phyloP scores from a whole-genome alignment of 2,888 invertebrate genomes.

The Lasioglossum zephyrum region DNA sequence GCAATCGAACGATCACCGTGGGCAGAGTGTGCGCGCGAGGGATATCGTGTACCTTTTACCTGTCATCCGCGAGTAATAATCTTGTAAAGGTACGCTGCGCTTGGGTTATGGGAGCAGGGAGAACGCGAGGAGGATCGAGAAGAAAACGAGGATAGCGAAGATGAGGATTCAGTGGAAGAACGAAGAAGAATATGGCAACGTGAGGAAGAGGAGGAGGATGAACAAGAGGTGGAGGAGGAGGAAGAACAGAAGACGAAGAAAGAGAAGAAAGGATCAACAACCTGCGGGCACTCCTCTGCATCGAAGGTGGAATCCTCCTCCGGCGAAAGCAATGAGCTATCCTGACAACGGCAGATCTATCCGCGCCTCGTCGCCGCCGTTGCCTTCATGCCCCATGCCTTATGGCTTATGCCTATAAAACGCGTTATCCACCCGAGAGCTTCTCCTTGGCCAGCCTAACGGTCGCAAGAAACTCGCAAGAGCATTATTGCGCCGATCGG shows the following conservation, averaged over 20 bases:
- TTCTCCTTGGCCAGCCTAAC: constrained; percentile 74
- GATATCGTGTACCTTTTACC: constrained; percentile 69
- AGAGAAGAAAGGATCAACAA: constrained; percentile 79
- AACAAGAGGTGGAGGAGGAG: constrained; percentile 19
- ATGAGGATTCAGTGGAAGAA: constrained; percentile 17
- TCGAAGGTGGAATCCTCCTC: constrained; percentile 66
- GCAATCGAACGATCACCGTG: constrained; percentile 53
- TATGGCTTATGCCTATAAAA: constrained; percentile 25
- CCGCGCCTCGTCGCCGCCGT: constrained; percentile 54
- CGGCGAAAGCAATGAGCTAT: constrained; percentile 69
- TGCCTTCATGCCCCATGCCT: constrained; percentile 8
- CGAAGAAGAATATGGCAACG: constrained; percentile 27
- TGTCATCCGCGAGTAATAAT: constrained; percentile 78
- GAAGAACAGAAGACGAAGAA: constrained; percentile 61
- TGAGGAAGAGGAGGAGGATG: constrained; percentile 19
- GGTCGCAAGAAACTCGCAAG: constrained; percentile 72
- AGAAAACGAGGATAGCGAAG: neutral
- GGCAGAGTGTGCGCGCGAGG: constrained; percentile 47
- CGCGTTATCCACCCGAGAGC: constrained; percentile 55
- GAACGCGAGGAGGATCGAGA: constrained; percentile 29
- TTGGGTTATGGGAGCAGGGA: constrained; percentile 66
- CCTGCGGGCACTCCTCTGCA: constrained; percentile 77
- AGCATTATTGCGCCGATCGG: constrained; percentile 73
- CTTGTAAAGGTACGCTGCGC: constrained; percentile 73
- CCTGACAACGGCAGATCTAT: constrained; percentile 72